Evolutionary conservation across 2,797 vertebrate genomes (phyloP), one percentile per base, ranked within the genome.

Genomic region (Brotogeris chrysoptera): DNA sequence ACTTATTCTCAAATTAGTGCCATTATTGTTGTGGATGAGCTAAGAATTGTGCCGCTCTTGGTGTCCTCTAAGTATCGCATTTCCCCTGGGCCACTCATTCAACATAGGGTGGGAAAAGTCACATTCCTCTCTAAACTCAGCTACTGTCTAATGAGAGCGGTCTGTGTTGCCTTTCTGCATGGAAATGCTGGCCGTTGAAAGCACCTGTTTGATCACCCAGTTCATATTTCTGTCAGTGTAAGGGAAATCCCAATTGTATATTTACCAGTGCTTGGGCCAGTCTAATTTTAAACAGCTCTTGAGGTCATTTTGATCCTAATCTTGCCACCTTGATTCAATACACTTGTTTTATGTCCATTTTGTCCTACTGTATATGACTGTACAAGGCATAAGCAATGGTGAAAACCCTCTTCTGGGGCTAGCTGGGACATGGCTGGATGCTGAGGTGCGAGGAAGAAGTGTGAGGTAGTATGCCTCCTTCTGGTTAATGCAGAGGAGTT

Each of bases 1-100:
- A 90, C 85, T 96, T 95, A 94, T 93, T 96, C 80, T 94, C 96
- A 93, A 95, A 94, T 95, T 96, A 94, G 93, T 78, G 88, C 71
- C 70, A 60, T 96, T 95, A 91, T 83, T 96, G 93, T 88, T 85
- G 93, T 95, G 65, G 88, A 92, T 86, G 92, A 91, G 41, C 85
- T 92, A 93, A 92, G 92, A 90, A 69, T n/a, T 77, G 55, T 30
- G 46, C 68, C 82, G 82, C 47, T 95, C 52, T 80, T 85, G 28
- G 13, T 91, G 88, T 92, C 86, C 53, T 88, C 84, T 6, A 55
- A 92, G 41, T 91, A 95, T 95, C 18, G 0, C 30, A 14, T 94
- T 96, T 89, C 90, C 59, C 61, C 53, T 38, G 69, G 57, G 84
- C 39, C 65, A 59, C 46, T 72, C 71, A 90, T 93, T 84, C 95